phyloP scores from a whole-genome alignment of 2,113 vertebrate species.

The Sinocyclocheilus anshuiensis region DNA sequence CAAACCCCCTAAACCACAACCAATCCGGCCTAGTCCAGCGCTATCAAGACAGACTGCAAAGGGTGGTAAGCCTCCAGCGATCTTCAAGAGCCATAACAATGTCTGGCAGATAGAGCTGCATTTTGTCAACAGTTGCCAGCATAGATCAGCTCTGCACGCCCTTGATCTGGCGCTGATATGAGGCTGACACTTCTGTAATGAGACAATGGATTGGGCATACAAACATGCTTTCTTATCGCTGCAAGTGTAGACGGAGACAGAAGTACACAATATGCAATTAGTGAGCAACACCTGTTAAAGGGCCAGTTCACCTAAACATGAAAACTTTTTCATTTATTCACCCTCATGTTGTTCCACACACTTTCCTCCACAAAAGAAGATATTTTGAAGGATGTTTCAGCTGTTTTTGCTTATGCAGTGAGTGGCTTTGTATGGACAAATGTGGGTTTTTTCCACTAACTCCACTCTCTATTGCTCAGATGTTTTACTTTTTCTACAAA shows the following conservation, averaged over 20 bases:
- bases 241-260: conserved; percentile 38
- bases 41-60: conserved; percentile 30
- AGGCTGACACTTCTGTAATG: neutral
- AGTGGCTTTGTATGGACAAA: neutral
- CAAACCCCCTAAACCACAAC: conserved; percentile 25
- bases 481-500: neutral
- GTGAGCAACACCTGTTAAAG: conserved; percentile 43
- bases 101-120: conserved; percentile 53
- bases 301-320: neutral
- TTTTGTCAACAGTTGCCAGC: conserved; percentile 71
- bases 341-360: neutral
- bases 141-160: conserved; percentile 39
- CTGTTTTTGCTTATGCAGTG: neutral
- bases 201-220: neutral
- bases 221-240: neutral
- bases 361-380: neutral
- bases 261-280: conserved; percentile 6
- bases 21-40: neutral
- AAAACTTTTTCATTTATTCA: neutral
- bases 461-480: neutral
- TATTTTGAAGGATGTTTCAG: neutral
- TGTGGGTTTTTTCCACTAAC: neutral
- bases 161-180: conserved; percentile 44
- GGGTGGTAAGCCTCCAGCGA: conserved; percentile 37
- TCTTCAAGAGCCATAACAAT: conserved; percentile 50